Conservation (phyloP, 2,113 vertebrate genomes). For the Andinoacara biseriatus region DNA sequence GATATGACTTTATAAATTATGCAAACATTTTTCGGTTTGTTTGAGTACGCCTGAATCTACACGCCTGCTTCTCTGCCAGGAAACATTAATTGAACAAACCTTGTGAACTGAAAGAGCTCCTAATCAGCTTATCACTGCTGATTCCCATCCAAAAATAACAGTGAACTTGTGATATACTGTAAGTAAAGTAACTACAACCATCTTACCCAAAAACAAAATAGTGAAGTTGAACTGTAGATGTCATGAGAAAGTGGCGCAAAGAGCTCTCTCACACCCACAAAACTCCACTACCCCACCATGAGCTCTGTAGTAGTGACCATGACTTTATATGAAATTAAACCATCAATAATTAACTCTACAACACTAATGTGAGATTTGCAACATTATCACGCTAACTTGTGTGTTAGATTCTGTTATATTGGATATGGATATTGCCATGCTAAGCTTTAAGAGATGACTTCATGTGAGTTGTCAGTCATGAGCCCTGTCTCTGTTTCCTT, state of each 20-base stretch:
- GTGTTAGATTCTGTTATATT: no score
- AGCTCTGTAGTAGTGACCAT: not conserved
- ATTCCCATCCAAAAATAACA: not conserved
- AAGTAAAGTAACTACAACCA: not conserved
- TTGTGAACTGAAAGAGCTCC: not conserved
- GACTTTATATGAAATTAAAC: not conserved
- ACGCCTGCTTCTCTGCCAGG: not conserved
- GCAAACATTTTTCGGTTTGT: not conserved
- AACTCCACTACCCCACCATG: not conserved
- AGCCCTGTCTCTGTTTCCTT: not conserved
- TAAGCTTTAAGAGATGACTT: no score
- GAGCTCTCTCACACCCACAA: not conserved
- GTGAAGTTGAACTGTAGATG: not conserved
- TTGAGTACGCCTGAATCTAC: not conserved
- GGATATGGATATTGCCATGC: no score
- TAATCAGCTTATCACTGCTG: not conserved
- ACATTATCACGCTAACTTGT: no score
- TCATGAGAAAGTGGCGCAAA: not conserved
- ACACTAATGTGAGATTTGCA: no score
- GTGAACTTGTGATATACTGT: not conserved
- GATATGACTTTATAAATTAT: not conserved
- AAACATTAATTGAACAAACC: not conserved
- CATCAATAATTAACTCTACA: fast-evolving
- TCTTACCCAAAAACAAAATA: not conserved
- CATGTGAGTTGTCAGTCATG: no score